Percentiles rank a stretch among this genome's conserved stretches.
Evolutionary conservation across 2,797 vertebrate genomes (phyloP).

Genomic region (Onychomys arenicola): DNA sequence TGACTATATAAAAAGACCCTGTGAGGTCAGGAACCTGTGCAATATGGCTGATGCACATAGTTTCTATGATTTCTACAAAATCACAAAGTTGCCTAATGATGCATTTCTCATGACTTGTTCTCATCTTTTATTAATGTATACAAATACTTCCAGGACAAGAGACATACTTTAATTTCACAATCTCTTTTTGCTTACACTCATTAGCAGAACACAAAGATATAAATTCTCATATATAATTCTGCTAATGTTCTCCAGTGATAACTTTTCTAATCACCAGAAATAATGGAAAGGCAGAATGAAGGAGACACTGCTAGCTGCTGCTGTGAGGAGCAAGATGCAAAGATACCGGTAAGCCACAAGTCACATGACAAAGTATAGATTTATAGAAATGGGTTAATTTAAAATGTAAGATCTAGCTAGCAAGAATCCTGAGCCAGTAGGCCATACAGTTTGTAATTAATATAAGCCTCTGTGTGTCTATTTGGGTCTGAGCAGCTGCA

Average conservation of each 20-base stretch:
- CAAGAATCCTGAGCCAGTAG: no score
- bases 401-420: no score
- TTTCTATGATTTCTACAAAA: background rate
- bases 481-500: no score
- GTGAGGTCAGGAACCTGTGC: background rate
- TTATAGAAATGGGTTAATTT: no score
- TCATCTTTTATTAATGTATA: background rate
- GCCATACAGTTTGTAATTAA: no score
- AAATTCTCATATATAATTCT: conserved; percentile 16
- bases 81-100: background rate
- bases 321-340: no score
- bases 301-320: no score
- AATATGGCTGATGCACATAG: no score
- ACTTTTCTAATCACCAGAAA: conserved; percentile 34
- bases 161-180: conserved; percentile 43
- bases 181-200: background rate
- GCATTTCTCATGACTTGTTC: background rate
- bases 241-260: background rate
- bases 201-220: conserved; percentile 43
- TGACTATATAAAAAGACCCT: background rate
- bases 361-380: no score
- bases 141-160: background rate
- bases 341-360: no score
- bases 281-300: background rate
- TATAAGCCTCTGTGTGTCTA: no score